Conservation (phyloP, 2,797 vertebrate genomes). For the Sebastolobus altivelis region DNA sequence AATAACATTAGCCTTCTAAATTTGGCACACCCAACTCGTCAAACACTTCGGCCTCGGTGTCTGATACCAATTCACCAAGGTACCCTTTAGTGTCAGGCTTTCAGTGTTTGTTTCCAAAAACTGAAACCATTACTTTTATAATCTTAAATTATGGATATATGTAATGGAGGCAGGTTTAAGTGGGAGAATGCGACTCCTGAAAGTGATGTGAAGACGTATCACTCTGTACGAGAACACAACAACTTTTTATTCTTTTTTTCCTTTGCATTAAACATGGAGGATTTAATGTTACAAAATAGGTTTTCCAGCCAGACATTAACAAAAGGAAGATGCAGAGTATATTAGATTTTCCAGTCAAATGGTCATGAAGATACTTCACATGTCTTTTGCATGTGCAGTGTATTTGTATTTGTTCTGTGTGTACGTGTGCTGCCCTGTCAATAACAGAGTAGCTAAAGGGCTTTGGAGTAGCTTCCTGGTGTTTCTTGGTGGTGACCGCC, state of each 20-base stretch:
- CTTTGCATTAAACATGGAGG: neutral
- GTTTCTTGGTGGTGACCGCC: neutral
- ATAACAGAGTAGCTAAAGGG: slow-evolving; percentile 9
- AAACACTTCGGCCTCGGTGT: no score
- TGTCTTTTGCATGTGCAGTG: neutral
- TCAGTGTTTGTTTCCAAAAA: neutral
- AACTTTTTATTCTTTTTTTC: neutral
- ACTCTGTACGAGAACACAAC: neutral
- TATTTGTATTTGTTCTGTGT: neutral
- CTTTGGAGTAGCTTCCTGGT: neutral
- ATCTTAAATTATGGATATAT: no score
- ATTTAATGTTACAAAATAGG: neutral
- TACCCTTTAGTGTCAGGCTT: no score
- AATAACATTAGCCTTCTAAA: neutral
- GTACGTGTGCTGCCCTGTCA: slow-evolving; percentile 16
- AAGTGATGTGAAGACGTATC: neutral
- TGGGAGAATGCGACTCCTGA: neutral
- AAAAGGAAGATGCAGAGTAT: neutral
- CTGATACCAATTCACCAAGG: no score
- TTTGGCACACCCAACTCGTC: neutral
- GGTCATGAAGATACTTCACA: neutral
- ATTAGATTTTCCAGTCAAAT: neutral
- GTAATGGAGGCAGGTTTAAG: neutral
- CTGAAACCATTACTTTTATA: neutral
- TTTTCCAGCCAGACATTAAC: neutral